Percentiles rank a stretch among this genome's conserved stretches.
Evolutionary conservation across 30 jellyfish, hydroid and myxozoan species (phyloP).

Genomic region (Pelagia noctiluca): DNA sequence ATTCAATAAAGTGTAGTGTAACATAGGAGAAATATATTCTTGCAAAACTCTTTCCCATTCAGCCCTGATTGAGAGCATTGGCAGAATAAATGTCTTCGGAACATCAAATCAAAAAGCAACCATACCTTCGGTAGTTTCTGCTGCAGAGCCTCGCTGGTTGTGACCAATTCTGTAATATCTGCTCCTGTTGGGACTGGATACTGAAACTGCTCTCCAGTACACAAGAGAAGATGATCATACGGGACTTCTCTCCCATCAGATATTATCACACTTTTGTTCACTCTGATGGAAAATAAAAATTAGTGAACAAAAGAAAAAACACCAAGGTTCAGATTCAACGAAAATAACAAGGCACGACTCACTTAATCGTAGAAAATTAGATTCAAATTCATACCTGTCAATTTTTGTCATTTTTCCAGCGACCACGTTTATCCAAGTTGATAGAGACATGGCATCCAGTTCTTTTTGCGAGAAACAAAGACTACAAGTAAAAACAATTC

Average conservation of each 20-base stretch:
- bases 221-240: constrained; percentile 91
- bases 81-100: too few relatives aligned
- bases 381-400: constrained; percentile 85
- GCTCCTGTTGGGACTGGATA: constrained; percentile 93
- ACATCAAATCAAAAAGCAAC: too few relatives aligned
- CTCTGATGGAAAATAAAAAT: constrained; percentile 43
- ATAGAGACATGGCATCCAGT: constrained; percentile 65
- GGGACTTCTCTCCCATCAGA: constrained; percentile 69
- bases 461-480: constrained; percentile 71
- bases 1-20: too few relatives aligned
- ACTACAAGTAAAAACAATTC: constrained; percentile 34
- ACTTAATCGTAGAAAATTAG: too few relatives aligned
- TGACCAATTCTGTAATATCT: constrained; percentile 64
- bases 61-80: too few relatives aligned
- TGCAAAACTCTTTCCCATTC: too few relatives aligned
- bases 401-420: constrained; percentile 82
- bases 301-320: not conserved
- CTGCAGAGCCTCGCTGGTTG: constrained; percentile 84
- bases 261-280: constrained; percentile 64
- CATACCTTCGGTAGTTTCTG: constrained; percentile 65
- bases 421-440: constrained; percentile 92
- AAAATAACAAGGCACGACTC: too few relatives aligned
- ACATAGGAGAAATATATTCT: too few relatives aligned
- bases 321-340: not conserved
- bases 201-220: constrained; percentile 96